phyloP scores from a whole-genome alignment of 2,888 invertebrate genomes.

The Dioctria rufipes region DNA sequence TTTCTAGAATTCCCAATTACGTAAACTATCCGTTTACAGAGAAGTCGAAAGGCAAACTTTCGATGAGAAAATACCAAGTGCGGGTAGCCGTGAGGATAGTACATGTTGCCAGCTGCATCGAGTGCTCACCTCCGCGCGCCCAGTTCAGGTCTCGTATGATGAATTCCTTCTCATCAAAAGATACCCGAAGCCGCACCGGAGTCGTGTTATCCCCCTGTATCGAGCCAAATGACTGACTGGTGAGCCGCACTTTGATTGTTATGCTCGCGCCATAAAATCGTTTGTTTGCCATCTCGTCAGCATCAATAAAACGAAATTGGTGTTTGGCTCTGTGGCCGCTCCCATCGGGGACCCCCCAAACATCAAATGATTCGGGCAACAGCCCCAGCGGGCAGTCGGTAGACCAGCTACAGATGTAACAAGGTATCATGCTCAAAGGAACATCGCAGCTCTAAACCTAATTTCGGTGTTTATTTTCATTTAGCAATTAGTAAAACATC shows the following conservation, averaged over 20 bases:
- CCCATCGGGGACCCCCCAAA: constrained; percentile 9
- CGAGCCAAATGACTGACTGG: too few relatives aligned
- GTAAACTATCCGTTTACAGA: constrained; percentile 47
- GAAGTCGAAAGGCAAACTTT: constrained; percentile 44
- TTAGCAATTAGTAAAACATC: constrained; percentile 39
- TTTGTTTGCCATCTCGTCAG: constrained; percentile 39
- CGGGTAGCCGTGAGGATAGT: constrained; percentile 6
- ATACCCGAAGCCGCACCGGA: neutral
- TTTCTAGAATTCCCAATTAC: constrained; percentile 48
- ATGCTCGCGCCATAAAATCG: constrained; percentile 22
- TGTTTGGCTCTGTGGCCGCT: constrained; percentile 25
- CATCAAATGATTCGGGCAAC: constrained; percentile 19
- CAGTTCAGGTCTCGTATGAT: constrained; percentile 1
- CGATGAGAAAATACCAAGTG: constrained; percentile 43
- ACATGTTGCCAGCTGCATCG: constrained; percentile 20
- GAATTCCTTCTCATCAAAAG: constrained; percentile 7
- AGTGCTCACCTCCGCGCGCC: neutral
- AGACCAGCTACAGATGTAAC: constrained; percentile 10
- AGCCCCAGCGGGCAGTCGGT: constrained; percentile 1
- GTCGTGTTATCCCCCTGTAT: constrained; percentile 8
- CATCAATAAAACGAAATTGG: constrained; percentile 30
- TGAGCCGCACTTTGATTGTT: constrained; percentile 33
- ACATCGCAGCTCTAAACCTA: constrained; percentile 25
- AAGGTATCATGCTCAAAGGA: constrained; percentile 35
- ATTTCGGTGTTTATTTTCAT: constrained; percentile 37